phyloP scores from a whole-genome alignment of 1,140 invertebrate genomes.

The Drosophila lowei region DNA sequence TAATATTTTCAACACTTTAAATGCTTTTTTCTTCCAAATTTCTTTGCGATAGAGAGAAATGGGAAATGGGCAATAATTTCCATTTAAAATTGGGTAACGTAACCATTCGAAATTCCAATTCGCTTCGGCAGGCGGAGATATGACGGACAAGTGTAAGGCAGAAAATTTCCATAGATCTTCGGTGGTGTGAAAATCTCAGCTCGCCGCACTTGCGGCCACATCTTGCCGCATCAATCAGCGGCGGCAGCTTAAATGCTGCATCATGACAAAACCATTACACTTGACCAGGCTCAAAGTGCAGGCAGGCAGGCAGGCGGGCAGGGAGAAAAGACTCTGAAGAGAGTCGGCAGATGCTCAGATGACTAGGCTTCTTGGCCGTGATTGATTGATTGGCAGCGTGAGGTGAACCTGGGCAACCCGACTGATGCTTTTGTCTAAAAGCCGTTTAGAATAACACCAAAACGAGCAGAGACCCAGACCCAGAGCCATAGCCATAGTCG shows the following conservation, averaged over 20 bases:
- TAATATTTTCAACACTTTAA: too few relatives aligned
- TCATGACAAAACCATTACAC: constrained; percentile 81
- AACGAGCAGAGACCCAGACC: constrained; percentile 35
- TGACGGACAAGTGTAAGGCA: constrained; percentile 58
- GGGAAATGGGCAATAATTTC: constrained; percentile 10
- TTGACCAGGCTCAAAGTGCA: constrained; percentile 61
- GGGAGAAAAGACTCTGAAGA: constrained; percentile 23
- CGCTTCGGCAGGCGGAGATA: constrained; percentile 21
- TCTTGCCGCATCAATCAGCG: constrained; percentile 71
- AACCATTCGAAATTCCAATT: constrained; percentile 27
- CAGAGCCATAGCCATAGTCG: constrained; percentile 18
- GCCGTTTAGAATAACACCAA: constrained; percentile 80
- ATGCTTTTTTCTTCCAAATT: too few relatives aligned
- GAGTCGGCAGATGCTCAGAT: constrained; percentile 77
- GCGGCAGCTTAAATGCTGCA: constrained; percentile 80
- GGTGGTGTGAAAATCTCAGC: constrained; percentile 75
- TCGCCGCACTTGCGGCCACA: constrained; percentile 67
- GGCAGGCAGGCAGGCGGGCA: background rate
- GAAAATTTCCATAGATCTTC: constrained; percentile 63
- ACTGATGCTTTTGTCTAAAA: constrained; percentile 78
- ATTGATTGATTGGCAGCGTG: constrained; percentile 81
- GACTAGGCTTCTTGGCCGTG: constrained; percentile 75
- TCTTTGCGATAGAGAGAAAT: background rate
- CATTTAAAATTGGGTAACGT: constrained; percentile 6
- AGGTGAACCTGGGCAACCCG: constrained; percentile 55